Evolutionary conservation across 2,113 vertebrate species (phyloP).

Genomic region (Pituophis catenifer): DNA sequence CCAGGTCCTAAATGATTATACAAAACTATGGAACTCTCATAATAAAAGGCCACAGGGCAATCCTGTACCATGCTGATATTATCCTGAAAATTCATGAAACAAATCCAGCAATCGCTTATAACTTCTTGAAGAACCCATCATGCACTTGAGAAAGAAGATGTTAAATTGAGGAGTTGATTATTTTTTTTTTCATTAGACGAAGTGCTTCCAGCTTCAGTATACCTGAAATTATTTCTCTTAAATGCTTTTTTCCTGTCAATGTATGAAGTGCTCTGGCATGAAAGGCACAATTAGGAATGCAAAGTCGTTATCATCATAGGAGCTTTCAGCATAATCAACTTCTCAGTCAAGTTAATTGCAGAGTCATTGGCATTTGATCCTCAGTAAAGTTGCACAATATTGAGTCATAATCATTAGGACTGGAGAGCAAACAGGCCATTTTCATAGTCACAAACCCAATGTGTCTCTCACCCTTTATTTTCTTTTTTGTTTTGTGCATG

Average conservation of each 20-base stretch:
- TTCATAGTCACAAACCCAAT: background rate
- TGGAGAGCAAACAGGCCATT: background rate
- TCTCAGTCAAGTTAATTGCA: constrained; percentile 30
- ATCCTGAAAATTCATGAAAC: background rate
- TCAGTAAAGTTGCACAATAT: background rate
- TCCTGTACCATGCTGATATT: background rate
- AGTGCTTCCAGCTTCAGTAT: background rate
- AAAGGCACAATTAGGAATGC: constrained; percentile 37
- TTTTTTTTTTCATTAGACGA: background rate
- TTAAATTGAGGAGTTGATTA: background rate
- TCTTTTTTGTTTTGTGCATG: background rate
- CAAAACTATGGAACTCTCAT: background rate
- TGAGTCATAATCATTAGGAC: constrained; percentile 12
- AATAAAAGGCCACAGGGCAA: background rate
- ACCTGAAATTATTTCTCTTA: background rate
- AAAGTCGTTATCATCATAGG: constrained; percentile 23
- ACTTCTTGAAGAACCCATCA: background rate
- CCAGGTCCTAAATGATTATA: background rate
- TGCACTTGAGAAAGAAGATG: background rate
- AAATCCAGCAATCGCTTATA: background rate
- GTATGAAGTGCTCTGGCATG: constrained; percentile 17
- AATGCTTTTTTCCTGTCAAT: constrained; percentile 7
- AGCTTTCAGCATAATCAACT: constrained; percentile 28
- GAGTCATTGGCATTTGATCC: constrained; percentile 31
- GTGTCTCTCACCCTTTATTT: background rate